Conservation (phyloP, 2,888 invertebrate genomes). For the Volucella zonaria region DNA sequence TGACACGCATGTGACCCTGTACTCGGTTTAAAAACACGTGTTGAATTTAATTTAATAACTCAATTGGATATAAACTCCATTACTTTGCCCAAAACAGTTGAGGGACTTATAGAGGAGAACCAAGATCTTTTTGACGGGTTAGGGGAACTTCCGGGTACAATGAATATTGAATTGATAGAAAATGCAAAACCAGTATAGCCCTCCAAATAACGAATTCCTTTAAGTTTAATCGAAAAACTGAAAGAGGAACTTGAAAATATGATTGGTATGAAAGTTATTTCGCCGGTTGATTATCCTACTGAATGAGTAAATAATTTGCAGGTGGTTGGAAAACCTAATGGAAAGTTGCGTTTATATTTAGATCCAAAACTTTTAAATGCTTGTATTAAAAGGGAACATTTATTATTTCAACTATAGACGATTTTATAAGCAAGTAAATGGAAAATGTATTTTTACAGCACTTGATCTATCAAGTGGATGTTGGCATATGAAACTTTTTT, state of each 20-base stretch:
- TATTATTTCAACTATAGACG: slow-evolving; percentile 75
- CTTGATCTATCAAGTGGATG: slow-evolving; percentile 36
- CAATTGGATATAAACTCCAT: slow-evolving; percentile 46
- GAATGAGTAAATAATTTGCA: slow-evolving; percentile 58
- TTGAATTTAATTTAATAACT: slow-evolving; percentile 45
- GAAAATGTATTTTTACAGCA: too few relatives aligned
- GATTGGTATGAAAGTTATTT: too few relatives aligned
- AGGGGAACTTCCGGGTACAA: slow-evolving; percentile 56
- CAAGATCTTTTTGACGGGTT: slow-evolving; percentile 67
- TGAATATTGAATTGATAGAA: slow-evolving; percentile 59
- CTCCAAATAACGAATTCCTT: slow-evolving; percentile 72
- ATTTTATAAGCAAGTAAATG: slow-evolving; percentile 25
- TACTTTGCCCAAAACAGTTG: slow-evolving; percentile 15
- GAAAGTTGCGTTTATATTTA: slow-evolving; percentile 12
- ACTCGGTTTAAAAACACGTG: slow-evolving; percentile 25
- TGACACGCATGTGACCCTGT: slow-evolving; percentile 35
- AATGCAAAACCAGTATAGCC: slow-evolving; percentile 69
- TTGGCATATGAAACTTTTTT: slow-evolving; percentile 73
- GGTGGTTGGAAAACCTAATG: slow-evolving; percentile 74
- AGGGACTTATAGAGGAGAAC: slow-evolving; percentile 32
- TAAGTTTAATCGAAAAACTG: slow-evolving; percentile 54
- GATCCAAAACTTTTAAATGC: too few relatives aligned
- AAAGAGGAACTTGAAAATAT: slow-evolving; percentile 59
- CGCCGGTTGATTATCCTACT: too few relatives aligned
- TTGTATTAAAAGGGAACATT: slow-evolving; percentile 70